Evolutionary conservation across 2,888 invertebrate genomes (phyloP).

Genomic region (Chrysopilus asiliformis): DNA sequence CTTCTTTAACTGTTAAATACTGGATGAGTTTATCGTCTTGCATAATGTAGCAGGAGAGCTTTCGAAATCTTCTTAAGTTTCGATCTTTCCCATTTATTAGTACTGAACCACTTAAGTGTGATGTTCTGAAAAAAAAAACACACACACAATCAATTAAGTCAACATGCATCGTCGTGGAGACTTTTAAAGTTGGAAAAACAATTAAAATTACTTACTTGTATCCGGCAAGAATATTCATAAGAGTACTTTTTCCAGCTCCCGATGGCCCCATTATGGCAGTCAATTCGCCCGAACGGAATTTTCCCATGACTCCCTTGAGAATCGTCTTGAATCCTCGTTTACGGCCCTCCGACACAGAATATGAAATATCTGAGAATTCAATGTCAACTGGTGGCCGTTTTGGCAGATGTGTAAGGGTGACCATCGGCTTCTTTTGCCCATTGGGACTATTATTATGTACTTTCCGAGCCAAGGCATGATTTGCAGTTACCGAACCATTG

Average conservation of each 20-base stretch:
- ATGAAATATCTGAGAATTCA: slow-evolving; percentile 75
- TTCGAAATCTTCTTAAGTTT: slow-evolving; percentile 75
- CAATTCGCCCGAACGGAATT: slow-evolving; percentile 78
- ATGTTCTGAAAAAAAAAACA: slow-evolving; percentile 48
- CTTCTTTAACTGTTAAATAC: slow-evolving; percentile 80
- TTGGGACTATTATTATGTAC: slow-evolving; percentile 59
- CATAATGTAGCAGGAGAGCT: slow-evolving; percentile 94
- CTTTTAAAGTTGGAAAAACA: slow-evolving; percentile 2
- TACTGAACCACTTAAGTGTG: slow-evolving; percentile 72
- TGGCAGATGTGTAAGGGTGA: slow-evolving; percentile 63
- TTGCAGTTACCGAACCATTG: slow-evolving; percentile 44
- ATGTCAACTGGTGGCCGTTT: slow-evolving; percentile 82
- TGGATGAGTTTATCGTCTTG: slow-evolving; percentile 84
- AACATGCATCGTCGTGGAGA: background rate
- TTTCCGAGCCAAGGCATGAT: slow-evolving; percentile 48
- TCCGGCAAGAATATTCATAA: slow-evolving; percentile 80
- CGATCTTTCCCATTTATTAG: slow-evolving; percentile 78
- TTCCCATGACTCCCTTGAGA: slow-evolving; percentile 76
- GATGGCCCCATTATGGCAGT: slow-evolving; percentile 96
- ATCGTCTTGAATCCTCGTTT: slow-evolving; percentile 73
- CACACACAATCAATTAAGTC: slow-evolving; percentile 1
- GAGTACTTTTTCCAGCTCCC: slow-evolving; percentile 60
- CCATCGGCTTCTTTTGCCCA: slow-evolving; percentile 54
- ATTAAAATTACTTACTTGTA: slow-evolving; percentile 53
- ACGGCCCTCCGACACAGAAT: slow-evolving; percentile 75